Evolutionary conservation across 2,888 invertebrate genomes (phyloP).

Genomic region (Thera obeliscata): DNA sequence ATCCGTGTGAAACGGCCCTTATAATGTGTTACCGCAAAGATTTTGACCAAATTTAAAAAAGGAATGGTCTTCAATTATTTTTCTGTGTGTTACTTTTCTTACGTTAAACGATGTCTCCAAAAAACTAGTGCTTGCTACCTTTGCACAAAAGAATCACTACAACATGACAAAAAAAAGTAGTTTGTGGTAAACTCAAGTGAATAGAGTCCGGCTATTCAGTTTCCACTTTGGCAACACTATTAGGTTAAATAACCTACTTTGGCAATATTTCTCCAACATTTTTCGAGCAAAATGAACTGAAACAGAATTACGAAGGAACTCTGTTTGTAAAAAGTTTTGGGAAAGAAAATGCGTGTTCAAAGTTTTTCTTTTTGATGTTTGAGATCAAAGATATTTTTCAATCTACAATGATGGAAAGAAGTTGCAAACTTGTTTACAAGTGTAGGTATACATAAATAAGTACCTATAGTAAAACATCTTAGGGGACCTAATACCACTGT

Average conservation of each 20-base stretch:
- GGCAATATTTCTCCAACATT: neutral
- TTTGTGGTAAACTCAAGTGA: too few relatives aligned
- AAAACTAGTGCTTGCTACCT: too few relatives aligned
- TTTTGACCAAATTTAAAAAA: too few relatives aligned
- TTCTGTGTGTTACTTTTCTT: too few relatives aligned
- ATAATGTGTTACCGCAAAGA: too few relatives aligned
- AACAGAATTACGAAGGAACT: conserved; percentile 3
- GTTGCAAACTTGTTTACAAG: conserved; percentile 8
- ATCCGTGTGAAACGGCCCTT: too few relatives aligned
- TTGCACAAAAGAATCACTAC: too few relatives aligned
- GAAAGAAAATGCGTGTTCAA: conserved; percentile 29
- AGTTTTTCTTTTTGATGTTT: conserved; percentile 35
- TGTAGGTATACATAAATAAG: neutral
- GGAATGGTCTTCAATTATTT: too few relatives aligned
- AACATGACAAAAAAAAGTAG: too few relatives aligned
- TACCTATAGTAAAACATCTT: neutral
- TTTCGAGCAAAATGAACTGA: conserved; percentile 21
- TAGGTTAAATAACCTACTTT: neutral
- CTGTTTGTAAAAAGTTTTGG: conserved; percentile 32
- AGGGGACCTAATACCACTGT: too few relatives aligned
- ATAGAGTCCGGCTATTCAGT: too few relatives aligned
- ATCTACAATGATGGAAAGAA: conserved; percentile 16
- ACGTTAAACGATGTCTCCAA: too few relatives aligned
- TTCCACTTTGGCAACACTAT: neutral
- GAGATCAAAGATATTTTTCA: conserved; percentile 16